Conservation (phyloP, 1,140 invertebrate genomes). For the Macrosteles quadrilineatus region DNA sequence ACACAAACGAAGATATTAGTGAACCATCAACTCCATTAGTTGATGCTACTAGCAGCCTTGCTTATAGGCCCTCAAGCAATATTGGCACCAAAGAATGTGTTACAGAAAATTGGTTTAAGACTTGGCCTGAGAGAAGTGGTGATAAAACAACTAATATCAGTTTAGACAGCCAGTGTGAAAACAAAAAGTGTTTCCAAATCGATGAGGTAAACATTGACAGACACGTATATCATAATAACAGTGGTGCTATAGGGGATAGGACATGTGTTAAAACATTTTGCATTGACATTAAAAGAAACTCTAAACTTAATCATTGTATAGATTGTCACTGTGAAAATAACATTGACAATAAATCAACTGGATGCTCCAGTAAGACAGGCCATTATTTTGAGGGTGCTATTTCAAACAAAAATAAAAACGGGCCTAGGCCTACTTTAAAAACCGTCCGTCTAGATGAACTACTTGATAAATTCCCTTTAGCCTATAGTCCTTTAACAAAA, state of each 20-base stretch:
- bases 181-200: too few species aligned
- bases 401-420: too few species aligned
- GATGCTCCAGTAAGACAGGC: neutral
- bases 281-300: neutral
- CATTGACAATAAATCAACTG: neutral
- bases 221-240: neutral
- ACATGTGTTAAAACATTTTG: neutral
- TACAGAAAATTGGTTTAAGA: conserved; percentile 44
- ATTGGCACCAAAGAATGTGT: conserved; percentile 18
- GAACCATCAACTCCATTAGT: neutral
- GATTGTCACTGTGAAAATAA: neutral
- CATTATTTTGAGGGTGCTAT: neutral
- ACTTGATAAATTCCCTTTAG: conserved; percentile 46
- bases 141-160: conserved; percentile 38
- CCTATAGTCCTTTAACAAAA: conserved; percentile 49
- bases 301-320: neutral
- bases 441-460: conserved; percentile 34
- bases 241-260: neutral
- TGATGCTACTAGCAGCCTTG: neutral
- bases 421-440: conserved; percentile 13
- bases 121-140: conserved; percentile 45
- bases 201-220: too few species aligned
- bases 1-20: conserved; percentile 12
- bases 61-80: neutral
- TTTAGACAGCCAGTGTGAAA: neutral